Base-by-base conservation (phyloP, 2,888 invertebrate species). In the Drosophila vallismaia region DNA sequence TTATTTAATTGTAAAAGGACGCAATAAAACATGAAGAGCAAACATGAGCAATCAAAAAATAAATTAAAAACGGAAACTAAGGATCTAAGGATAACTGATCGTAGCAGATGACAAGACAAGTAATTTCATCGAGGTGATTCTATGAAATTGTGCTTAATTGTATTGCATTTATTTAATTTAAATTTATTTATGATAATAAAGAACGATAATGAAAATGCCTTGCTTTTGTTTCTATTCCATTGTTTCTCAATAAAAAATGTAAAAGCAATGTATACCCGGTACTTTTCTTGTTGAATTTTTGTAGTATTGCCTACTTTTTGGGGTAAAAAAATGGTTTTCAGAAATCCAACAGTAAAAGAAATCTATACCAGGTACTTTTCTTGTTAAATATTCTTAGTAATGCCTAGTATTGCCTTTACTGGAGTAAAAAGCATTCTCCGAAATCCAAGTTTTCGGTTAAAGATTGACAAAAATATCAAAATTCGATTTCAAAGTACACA, bases 101-200 rank as follows among this genome's bases (percentile, higher is more conserved):
- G 51, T 50, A 48, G 66, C 66, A 56, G 69, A 72, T 71, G 58
- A 59, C 63, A 74, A 68, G 69, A 66, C 75, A 77, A 68, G 63
- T 74, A 86, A 82, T 82, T 88, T 86, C 88, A 83, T 71, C 71
- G 83, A 68, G 66, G 72, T 74, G 12, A 63, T 31, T 55, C 48
- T 66, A 77, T 88, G 86, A 64, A 83, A 83, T 78, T 87, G 89
- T 89, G 90, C 90, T 89, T 90, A 89, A 85, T 88, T 85, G 79
- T 86, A 86, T 80, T 85, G 89, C 89, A 89, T 89, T 90, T 90
- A 89, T 77, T 87, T 88, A 87, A 79, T 79, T 86, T 84, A 89
- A 89, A 82, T 83, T 74, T 79, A 85, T 81, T 86, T 88, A 83
- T 88, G 79, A 85, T 87, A 85, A 85, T 88, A 85, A 84, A 87